Evolutionary conservation across 2,797 vertebrate species (phyloP).

Genomic region (Sebastes trivittatus): DNA sequence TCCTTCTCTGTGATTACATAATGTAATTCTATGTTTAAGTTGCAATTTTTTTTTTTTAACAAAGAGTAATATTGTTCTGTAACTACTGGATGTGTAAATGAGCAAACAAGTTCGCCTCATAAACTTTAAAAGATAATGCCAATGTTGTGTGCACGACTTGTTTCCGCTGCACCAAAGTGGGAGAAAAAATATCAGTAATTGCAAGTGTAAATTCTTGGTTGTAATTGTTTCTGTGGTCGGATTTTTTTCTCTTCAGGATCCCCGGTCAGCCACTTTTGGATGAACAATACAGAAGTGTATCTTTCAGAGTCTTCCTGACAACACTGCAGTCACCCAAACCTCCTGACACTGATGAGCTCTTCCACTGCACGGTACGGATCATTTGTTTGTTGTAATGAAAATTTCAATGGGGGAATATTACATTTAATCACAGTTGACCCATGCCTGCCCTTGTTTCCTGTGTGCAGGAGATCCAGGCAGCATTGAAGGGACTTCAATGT

Average conservation of each 20-base stretch:
- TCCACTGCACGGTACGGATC: slow-evolving; percentile 88
- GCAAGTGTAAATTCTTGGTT: not conserved
- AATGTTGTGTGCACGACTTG: not conserved
- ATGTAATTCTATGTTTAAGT: too few relatives aligned
- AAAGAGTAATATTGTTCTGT: not conserved
- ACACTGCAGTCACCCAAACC: slow-evolving; percentile 88
- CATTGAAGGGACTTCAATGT: slow-evolving; percentile 92
- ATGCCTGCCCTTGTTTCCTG: not conserved
- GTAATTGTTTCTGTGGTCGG: not conserved
- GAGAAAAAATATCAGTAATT: not conserved
- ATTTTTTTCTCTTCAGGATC: slow-evolving; percentile 74
- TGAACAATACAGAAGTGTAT: slow-evolving; percentile 87
- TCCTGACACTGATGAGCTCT: slow-evolving; percentile 87
- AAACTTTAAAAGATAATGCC: not conserved
- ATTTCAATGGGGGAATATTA: not conserved
- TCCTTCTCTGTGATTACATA: too few relatives aligned
- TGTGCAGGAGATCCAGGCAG: slow-evolving; percentile 89
- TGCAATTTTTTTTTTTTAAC: too few relatives aligned
- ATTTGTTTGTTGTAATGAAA: not conserved
- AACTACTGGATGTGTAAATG: not conserved
- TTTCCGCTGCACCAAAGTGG: not conserved
- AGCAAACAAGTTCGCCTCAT: not conserved
- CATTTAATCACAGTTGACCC: not conserved
- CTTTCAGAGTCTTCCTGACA: slow-evolving; percentile 88
- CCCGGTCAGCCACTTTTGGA: slow-evolving; percentile 91